A percentile compares a stretch with the other conserved stretches of the same genome.
Conservation (phyloP, 1,140 invertebrate genomes). For the Aphelenchoides fujianensis region DNA sequence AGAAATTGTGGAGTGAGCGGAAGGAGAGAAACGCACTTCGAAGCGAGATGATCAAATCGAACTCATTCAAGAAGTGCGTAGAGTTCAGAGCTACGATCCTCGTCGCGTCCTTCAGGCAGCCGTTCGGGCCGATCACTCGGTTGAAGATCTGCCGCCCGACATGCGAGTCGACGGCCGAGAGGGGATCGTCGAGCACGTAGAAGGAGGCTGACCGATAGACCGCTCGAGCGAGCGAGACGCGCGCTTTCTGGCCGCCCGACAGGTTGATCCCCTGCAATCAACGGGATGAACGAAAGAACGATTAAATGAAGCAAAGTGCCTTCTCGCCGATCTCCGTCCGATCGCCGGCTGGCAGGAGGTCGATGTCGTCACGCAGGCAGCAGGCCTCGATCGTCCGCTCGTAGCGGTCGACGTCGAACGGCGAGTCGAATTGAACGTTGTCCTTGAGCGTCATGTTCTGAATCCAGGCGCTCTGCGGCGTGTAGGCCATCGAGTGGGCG, state of each 20-base stretch:
- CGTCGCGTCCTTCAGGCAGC: constrained; percentile 50
- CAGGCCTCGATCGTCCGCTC: constrained; percentile 46
- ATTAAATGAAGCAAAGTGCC: constrained; percentile 26
- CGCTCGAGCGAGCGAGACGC: constrained; percentile 67
- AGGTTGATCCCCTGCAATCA: constrained; percentile 63
- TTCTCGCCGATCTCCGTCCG: constrained; percentile 61
- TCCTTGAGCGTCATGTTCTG: constrained; percentile 63
- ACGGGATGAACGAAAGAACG: not conserved
- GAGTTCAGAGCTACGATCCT: constrained; percentile 47
- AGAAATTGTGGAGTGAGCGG: not conserved
- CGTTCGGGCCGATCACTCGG: constrained; percentile 62
- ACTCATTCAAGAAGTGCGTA: constrained; percentile 30
- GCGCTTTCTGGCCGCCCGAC: constrained; percentile 68
- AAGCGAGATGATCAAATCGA: constrained; percentile 37
- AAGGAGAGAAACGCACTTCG: constrained; percentile 29
- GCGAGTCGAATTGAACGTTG: constrained; percentile 52
- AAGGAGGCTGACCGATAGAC: constrained; percentile 56
- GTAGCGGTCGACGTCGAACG: constrained; percentile 40
- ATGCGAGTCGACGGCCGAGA: constrained; percentile 58
- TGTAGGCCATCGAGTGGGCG: constrained; percentile 64
- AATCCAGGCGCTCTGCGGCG: constrained; percentile 67
- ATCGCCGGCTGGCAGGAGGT: constrained; percentile 48
- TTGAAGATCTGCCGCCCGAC: constrained; percentile 65
- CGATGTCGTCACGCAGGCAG: constrained; percentile 41
- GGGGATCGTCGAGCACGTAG: constrained; percentile 57